Base-by-base conservation (phyloP, 2,113 vertebrate species). In the Aegotheles bennettii region DNA sequence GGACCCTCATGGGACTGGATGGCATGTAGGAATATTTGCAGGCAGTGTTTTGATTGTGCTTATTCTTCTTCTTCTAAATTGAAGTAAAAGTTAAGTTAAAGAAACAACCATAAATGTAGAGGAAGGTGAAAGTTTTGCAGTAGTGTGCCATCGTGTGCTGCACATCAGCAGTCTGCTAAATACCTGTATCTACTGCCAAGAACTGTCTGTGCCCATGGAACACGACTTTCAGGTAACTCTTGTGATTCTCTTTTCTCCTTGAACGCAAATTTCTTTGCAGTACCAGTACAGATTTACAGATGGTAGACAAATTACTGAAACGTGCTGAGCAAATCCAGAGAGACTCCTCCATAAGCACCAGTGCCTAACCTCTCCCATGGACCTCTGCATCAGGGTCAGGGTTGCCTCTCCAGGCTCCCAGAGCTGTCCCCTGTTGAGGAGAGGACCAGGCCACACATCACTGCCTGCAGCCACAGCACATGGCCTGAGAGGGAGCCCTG, bases 311-410 rank as follows among this genome's bases (percentile, higher is more conserved):
- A 26, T 45, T 28, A 9, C 42, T 56, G 63, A 53, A 57, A 53
- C 14, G 2, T 5, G 9, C 23, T 64, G 18, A 61, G n/a, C 35
- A 60, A 88, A 69, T 57, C 53, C 43, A 50, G 79, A 54, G 50
- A 35, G 53, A 63, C 7, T 51, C 18, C 24, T 17, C 54, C 5
- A 2, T n/a, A 21, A 80, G 33, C 42, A 59, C 18, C 0, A 1
- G 3, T 65, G 42, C 24, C 25, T 40, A 2, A 9, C 25, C 16
- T 89, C 68, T 77, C 28, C 45, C 2, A 1, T 16, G 43, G 33
- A 36, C 9, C 54, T 77, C 3, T 16, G 9, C n/a, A 71, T n/a
- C 0, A 0, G 6, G 8, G 4, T 78, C 64, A 50, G 14, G 3
- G 13, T 36, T 59, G 43, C 31, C 50, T 13, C 18, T 84, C 40